Conservation (phyloP, 2,888 invertebrate species). For the Dicycla oo region DNA sequence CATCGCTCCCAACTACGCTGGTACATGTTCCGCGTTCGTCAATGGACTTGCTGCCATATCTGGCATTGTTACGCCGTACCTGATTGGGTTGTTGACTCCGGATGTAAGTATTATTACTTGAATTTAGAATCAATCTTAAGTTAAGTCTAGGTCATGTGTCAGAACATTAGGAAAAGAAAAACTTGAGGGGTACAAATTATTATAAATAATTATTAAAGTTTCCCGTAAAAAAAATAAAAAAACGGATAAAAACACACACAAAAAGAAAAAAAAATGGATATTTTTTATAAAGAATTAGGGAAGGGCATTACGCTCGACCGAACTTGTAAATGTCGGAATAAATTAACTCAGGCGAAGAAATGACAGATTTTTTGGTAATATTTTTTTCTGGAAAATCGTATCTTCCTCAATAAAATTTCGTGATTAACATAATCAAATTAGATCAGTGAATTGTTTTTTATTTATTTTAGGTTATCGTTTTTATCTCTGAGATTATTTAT, state of each 20-base stretch:
- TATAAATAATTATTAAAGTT: not conserved
- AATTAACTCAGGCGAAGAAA: slow-evolving; percentile 47
- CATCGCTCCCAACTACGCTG: slow-evolving; percentile 92
- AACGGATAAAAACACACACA: not conserved
- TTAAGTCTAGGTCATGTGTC: not conserved
- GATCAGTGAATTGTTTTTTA: slow-evolving; percentile 3
- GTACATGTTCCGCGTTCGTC: slow-evolving; percentile 91
- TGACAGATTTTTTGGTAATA: slow-evolving; percentile 31
- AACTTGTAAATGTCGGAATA: slow-evolving; percentile 40
- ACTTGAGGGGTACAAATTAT: not conserved
- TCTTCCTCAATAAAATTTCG: slow-evolving; percentile 38
- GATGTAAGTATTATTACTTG: slow-evolving; percentile 85
- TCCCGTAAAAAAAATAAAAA: not conserved
- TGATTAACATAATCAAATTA: slow-evolving; percentile 15
- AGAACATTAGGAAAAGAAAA: no score
- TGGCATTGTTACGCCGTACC: slow-evolving; percentile 91
- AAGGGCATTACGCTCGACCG: slow-evolving; percentile 43
- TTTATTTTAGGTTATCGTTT: not conserved
- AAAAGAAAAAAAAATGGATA: not conserved
- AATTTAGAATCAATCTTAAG: not conserved
- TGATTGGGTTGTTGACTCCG: slow-evolving; percentile 91
- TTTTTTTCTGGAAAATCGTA: slow-evolving; percentile 31
- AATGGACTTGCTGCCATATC: slow-evolving; percentile 91
- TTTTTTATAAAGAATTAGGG: slow-evolving; percentile 47
- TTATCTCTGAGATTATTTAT: slow-evolving; percentile 8